These are phyloP conservation scores for Alouatta palliata DNA, from an alignment of 2,113 vertebrate genomes.

Conservation along the genomic window DNA sequence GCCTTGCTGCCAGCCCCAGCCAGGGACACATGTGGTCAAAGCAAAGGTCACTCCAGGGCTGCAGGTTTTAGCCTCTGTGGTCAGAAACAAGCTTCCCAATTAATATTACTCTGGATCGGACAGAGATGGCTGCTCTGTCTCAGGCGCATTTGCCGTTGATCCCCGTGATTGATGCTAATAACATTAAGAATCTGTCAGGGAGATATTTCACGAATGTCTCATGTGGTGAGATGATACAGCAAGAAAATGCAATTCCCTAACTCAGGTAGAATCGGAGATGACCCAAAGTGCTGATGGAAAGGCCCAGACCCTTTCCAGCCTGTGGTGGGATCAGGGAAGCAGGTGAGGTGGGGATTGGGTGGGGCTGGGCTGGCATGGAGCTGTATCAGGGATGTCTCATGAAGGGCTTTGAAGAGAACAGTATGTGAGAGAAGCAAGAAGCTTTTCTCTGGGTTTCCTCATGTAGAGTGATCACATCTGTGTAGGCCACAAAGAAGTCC, in stretches of 20 bases:
- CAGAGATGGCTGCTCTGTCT: conserved; percentile 18
- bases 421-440: neutral
- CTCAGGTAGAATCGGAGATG: neutral
- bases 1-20: fast-evolving
- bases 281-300: neutral
- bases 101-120: neutral
- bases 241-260: neutral
- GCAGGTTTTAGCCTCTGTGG: neutral
- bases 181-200: conserved; percentile 62
- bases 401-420: neutral
- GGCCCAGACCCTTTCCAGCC: neutral
- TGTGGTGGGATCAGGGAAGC: neutral
- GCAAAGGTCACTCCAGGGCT: neutral
- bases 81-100: neutral
- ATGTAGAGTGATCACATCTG: neutral
- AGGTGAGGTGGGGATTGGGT: neutral
- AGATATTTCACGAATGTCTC: conserved; percentile 46
- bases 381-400: no score
- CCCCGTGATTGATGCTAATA: conserved; percentile 55
- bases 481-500: neutral
- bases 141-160: neutral
- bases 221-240: neutral
- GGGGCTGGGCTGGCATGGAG: neutral
- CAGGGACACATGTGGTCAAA: neutral
- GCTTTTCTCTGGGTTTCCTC: neutral